Percentiles rank a stretch among this genome's conserved stretches.
These are phyloP conservation scores for Eriocheir sinensis DNA, from an alignment of 1,140 invertebrate genomes.

Conservation along the genomic window DNA sequence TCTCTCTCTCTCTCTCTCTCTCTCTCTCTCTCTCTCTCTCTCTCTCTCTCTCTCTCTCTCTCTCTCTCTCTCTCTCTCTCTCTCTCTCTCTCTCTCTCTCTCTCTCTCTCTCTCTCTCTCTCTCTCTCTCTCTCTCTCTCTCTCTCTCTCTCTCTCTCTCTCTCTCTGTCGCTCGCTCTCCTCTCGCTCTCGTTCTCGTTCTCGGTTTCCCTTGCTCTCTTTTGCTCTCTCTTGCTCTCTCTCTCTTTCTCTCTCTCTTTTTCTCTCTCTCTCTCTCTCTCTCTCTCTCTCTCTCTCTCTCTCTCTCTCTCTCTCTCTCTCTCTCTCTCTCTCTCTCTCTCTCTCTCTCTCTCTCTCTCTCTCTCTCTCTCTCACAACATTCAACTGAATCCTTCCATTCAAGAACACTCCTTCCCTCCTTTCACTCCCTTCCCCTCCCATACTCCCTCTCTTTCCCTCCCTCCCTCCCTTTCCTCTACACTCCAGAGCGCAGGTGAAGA, in stretches of 20 bases:
- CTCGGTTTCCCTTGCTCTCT: not conserved
- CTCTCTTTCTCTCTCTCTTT: not conserved
- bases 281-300: slow-evolving; percentile 47
- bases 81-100: not conserved
- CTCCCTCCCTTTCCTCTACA: not conserved
- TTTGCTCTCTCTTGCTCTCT: not conserved
- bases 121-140: not conserved
- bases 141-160: not conserved
- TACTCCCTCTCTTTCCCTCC: not conserved
- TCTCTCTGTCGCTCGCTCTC: not conserved
- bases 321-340: not conserved
- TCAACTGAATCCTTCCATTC: not conserved
- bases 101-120: not conserved
- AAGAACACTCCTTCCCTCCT: not conserved
- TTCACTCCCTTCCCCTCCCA: not conserved
- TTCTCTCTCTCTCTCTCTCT: not conserved
- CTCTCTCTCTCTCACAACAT: not conserved
- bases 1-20: not conserved
- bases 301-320: not conserved
- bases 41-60: not conserved
- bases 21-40: not conserved
- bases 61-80: not conserved
- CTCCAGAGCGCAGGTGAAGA: not conserved
- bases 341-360: slow-evolving; percentile 44
- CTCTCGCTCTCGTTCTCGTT: not conserved